A percentile compares a stretch with the other conserved stretches of the same genome.
These are phyloP conservation scores for Drosophila flavopinicola DNA, from an alignment of 2,888 invertebrate genomes.

Conservation along the genomic window DNA sequence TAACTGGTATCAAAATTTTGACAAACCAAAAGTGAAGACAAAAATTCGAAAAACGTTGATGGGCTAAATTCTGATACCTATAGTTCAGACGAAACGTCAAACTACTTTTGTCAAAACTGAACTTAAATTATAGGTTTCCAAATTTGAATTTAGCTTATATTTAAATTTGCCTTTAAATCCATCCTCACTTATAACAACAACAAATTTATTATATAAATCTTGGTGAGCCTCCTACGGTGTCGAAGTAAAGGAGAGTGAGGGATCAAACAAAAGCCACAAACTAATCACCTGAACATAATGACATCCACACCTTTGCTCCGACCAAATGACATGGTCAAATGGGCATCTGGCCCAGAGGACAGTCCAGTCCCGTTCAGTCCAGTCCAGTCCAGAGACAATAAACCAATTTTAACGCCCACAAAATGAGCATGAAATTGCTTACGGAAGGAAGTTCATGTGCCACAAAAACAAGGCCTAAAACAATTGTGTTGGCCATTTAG, in stretches of 20 bases:
- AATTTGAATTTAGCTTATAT: not conserved
- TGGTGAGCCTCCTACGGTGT: not conserved
- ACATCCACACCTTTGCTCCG: slow-evolving; percentile 46
- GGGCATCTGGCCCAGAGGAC: slow-evolving; percentile 33
- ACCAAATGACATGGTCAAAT: slow-evolving; percentile 36
- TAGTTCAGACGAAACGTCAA: no score
- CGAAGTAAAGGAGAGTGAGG: not conserved
- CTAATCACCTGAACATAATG: slow-evolving; percentile 42
- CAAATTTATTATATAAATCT: slow-evolving; percentile 5
- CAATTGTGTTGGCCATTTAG: slow-evolving; percentile 65
- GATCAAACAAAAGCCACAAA: slow-evolving; percentile 16
- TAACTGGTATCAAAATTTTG: no score
- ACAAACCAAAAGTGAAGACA: not conserved
- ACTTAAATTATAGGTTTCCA: not conserved
- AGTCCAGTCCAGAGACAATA: slow-evolving; percentile 59
- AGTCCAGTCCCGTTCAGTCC: slow-evolving; percentile 33
- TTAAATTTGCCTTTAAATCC: not conserved
- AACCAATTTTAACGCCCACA: slow-evolving; percentile 81
- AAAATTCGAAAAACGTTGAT: no score
- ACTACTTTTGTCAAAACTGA: no score
- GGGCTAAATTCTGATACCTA: no score
- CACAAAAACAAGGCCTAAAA: slow-evolving; percentile 75
- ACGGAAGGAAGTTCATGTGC: slow-evolving; percentile 83
- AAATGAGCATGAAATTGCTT: slow-evolving; percentile 84
- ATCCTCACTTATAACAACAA: not conserved